These are phyloP conservation scores for Brachionus koreanus DNA, from an alignment of 1,140 invertebrate genomes.

Conservation along the genomic window DNA sequence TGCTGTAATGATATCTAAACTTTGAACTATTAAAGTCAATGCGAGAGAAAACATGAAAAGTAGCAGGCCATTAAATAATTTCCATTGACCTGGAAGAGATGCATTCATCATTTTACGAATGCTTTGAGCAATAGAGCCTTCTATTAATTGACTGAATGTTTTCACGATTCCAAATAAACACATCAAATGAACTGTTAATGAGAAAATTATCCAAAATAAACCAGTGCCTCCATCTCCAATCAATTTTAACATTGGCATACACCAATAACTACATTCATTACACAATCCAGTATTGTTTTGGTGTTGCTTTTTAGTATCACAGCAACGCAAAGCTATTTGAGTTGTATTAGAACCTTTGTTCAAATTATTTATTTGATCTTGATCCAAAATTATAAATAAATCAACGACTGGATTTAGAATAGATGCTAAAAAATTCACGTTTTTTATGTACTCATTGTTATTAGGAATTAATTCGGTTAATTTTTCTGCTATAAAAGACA, in stretches of 20 bases:
- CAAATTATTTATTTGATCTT: not conserved
- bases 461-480: not conserved
- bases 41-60: conserved; percentile 58
- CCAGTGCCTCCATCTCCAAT: conserved; percentile 4
- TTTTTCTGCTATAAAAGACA: not conserved
- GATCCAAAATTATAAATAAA: not conserved
- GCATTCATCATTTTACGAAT: conserved; percentile 63
- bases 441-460: not conserved
- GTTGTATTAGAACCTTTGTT: not conserved
- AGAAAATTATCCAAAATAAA: conserved; percentile 8
- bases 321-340: not conserved
- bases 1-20: conserved; percentile 66
- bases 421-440: not conserved
- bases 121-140: conserved; percentile 60
- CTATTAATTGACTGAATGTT: not conserved
- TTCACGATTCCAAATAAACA: conserved; percentile 31
- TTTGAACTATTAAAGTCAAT: conserved; percentile 66
- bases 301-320: not conserved
- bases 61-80: conserved; percentile 62
- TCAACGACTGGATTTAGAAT: conserved; percentile 16
- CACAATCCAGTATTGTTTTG: not conserved
- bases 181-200: not conserved
- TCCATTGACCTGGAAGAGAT: conserved; percentile 59
- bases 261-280: not conserved
- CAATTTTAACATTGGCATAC: not conserved